A percentile compares a stretch with the other conserved stretches of the same genome.
Evolutionary conservation across 2,797 vertebrate species (phyloP).

Genomic region (Cyprinella venusta): DNA sequence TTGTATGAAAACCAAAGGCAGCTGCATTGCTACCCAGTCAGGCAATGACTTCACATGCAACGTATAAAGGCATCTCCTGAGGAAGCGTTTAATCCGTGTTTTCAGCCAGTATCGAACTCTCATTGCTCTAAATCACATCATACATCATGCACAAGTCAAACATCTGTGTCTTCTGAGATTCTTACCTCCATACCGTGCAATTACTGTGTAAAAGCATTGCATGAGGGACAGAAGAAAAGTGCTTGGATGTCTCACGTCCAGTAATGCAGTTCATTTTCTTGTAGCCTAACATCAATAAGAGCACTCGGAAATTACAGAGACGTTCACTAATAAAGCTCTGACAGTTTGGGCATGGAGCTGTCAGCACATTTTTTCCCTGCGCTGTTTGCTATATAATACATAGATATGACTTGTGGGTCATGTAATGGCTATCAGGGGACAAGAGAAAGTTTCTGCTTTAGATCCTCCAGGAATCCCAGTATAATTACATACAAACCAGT

Average conservation of each 20-base stretch:
- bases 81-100: not conserved
- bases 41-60: not conserved
- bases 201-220: conserved; percentile 47
- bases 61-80: not conserved
- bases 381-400: conserved; percentile 48
- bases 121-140: conserved; percentile 17
- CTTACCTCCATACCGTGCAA: conserved; percentile 25
- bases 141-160: conserved; percentile 55
- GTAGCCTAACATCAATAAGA: conserved; percentile 32
- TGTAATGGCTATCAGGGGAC: conserved; percentile 20
- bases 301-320: conserved; percentile 51
- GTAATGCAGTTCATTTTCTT: conserved; percentile 41
- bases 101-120: not conserved
- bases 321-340: conserved; percentile 51
- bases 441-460: conserved; percentile 41
- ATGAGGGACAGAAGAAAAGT: conserved; percentile 17
- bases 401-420: conserved; percentile 38
- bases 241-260: conserved; percentile 23
- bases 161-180: conserved; percentile 38
- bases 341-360: conserved; percentile 50
- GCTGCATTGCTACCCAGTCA: not conserved
- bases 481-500: conserved; percentile 42
- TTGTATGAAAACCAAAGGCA: not conserved
- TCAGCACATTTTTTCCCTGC: conserved; percentile 50
- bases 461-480: conserved; percentile 24